Base-by-base conservation (phyloP, 2,797 vertebrate genomes). In the Thaleichthys pacificus region DNA sequence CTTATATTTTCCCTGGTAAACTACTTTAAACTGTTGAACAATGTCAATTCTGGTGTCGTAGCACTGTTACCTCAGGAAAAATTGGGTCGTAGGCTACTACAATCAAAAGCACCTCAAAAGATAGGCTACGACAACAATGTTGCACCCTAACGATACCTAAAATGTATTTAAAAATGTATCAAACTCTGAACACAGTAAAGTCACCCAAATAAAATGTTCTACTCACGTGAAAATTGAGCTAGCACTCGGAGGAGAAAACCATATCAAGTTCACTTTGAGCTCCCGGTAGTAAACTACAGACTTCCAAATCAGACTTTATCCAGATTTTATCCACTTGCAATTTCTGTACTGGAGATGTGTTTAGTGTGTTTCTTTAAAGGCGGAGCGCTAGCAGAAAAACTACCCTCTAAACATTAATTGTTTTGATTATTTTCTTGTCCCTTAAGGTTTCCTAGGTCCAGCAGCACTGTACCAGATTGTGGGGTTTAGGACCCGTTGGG, bases 401-500 rank as follows among this genome's bases (percentile, higher is more conserved):
- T 73, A 62, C 17, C 54, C 19, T 4, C 42, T 47, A 14, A 21
- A 61, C 6, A 71, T 61, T 56, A 67, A 9, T 47, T 15, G 42
- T 15, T 24, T 38, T 58, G 1, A 49, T 47, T 49, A 47, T 65
- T 57, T 38, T 47, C 58, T 54, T 56, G 15, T n/a, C 51, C 7
- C 19, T 14, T 51, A 51, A 3, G 1, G 57, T 28, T 51, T 76
- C 66, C 66, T 70, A 62, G 72, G 60, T 69, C 69, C 71, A 65
- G 68, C 49, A 60, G 61, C 57, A 54, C 65, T 66, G 49, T 61
- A 78, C 86, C 77, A 56, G 68, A 4, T 1, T 0, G 67, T 58
- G 56, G 80, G 75, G 75, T 76, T 79, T 80, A 80, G 86, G 85
- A 86, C 83, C 89, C 85, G 87, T 84, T 86, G 75, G 80, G 73